A percentile compares a stretch with the other conserved stretches of the same genome.
These are phyloP conservation scores for Cephalopholis sonnerati DNA, from an alignment of 2,113 vertebrate species.

Conservation along the genomic window DNA sequence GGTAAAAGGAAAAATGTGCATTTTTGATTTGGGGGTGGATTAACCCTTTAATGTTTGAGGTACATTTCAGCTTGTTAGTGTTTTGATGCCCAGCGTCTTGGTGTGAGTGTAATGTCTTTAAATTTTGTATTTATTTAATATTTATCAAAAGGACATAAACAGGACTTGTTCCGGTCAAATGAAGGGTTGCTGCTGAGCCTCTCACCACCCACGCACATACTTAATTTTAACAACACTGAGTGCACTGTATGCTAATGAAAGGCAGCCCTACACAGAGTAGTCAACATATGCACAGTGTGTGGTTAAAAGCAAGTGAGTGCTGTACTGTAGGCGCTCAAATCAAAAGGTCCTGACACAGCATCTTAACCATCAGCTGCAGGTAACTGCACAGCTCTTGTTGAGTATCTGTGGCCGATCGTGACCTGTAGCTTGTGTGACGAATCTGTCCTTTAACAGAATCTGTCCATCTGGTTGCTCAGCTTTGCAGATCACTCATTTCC, in stretches of 20 bases:
- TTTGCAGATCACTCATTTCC: not conserved
- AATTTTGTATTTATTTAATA: constrained; percentile 56
- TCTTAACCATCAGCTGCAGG: not conserved
- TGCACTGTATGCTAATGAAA: not conserved
- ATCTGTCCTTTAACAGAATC: not conserved
- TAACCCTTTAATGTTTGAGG: not conserved
- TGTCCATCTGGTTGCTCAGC: not conserved
- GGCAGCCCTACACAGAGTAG: not conserved
- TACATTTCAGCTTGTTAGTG: constrained; percentile 30
- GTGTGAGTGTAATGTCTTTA: constrained; percentile 31
- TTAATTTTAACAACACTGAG: not conserved
- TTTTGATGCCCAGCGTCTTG: constrained; percentile 4
- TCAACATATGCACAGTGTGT: not conserved
- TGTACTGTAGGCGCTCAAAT: not conserved
- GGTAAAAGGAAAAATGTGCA: too few relatives aligned
- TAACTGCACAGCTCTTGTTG: too few relatives aligned
- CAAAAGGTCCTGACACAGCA: not conserved
- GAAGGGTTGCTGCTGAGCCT: constrained; percentile 7
- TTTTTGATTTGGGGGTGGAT: too few relatives aligned
- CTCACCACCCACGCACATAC: not conserved
- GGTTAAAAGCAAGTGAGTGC: not conserved
- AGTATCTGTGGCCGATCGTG: too few relatives aligned
- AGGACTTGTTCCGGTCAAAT: constrained; percentile 1
- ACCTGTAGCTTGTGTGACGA: not conserved
- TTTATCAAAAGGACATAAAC: constrained; percentile 37